Evolutionary conservation across 2,113 vertebrate genomes (phyloP).

Genomic region (Thunnus thynnus): DNA sequence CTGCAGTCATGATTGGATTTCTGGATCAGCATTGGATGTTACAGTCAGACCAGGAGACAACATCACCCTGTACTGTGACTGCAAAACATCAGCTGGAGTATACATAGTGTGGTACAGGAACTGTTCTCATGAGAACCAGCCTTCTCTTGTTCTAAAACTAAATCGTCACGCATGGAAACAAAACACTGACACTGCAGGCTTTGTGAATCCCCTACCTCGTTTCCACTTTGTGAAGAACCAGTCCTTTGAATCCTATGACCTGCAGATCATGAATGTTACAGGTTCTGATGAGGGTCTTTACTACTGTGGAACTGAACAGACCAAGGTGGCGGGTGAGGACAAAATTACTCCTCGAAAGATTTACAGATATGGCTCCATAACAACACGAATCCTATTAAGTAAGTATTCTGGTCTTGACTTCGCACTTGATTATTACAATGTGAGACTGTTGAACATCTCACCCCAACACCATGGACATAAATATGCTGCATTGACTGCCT

Average conservation of each 20-base stretch:
- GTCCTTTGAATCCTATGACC: constrained; percentile 23
- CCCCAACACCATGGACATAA: too few relatives aligned
- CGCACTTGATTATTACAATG: too few relatives aligned
- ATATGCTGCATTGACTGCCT: too few relatives aligned
- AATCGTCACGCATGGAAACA: too few relatives aligned
- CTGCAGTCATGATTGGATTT: too few relatives aligned
- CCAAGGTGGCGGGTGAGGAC: accelerated
- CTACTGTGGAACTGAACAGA: constrained; percentile 50
- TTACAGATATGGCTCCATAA: constrained; percentile 22
- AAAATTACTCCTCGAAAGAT: accelerated
- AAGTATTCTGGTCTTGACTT: constrained; percentile 24
- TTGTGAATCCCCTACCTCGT: not conserved
- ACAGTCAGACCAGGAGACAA: not conserved
- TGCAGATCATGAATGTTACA: constrained; percentile 54
- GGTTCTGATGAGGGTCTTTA: constrained; percentile 19
- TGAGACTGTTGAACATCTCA: too few relatives aligned
- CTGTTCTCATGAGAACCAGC: constrained; percentile 18
- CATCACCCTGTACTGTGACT: constrained; percentile 63
- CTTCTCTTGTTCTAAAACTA: constrained; percentile 28
- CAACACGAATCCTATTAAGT: constrained; percentile 29
- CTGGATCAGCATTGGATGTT: too few relatives aligned
- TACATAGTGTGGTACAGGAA: constrained; percentile 62
- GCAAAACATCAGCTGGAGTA: not conserved
- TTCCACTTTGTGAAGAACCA: not conserved
- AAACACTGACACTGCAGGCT: too few relatives aligned